Percentiles rank a stretch among this genome's conserved stretches.
phyloP scores from a whole-genome alignment of 2,888 invertebrate genomes.

The Carabus problematicus region DNA sequence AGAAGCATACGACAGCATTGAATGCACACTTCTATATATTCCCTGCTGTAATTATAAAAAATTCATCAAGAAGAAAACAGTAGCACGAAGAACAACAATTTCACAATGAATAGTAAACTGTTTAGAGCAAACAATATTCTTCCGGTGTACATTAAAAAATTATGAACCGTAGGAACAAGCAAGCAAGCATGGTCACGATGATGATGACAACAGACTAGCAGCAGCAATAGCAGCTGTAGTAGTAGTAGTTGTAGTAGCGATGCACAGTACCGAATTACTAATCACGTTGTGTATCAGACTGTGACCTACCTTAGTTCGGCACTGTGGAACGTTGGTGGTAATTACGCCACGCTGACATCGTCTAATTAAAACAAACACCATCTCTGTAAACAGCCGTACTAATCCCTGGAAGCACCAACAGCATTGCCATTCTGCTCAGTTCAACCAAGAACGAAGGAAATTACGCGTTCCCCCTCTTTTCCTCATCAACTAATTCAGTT shows the following conservation, averaged over 20 bases:
- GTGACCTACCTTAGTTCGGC: slow-evolving; percentile 12
- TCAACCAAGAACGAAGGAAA: slow-evolving; percentile 32
- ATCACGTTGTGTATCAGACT: slow-evolving; percentile 25
- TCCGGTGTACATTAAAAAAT: slow-evolving; percentile 38
- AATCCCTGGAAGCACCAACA: slow-evolving; percentile 3
- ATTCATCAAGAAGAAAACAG: slow-evolving; percentile 7
- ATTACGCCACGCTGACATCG: slow-evolving; percentile 36
- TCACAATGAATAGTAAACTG: slow-evolving; percentile 32
- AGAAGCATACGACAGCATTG: too few species aligned
- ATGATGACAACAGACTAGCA: too few species aligned
- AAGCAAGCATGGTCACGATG: not conserved
- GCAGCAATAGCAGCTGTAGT: too few species aligned
- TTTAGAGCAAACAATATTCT: slow-evolving; percentile 33
- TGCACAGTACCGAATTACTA: slow-evolving; percentile 26
- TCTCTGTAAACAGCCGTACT: slow-evolving; percentile 31
- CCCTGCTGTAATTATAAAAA: not conserved
- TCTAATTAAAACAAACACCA: slow-evolving; percentile 42
- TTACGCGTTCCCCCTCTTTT: slow-evolving; percentile 30
- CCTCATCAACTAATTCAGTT: slow-evolving; percentile 42
- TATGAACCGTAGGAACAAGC: slow-evolving; percentile 15
- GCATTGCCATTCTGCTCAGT: not conserved
- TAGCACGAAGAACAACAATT: not conserved
- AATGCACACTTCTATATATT: too few species aligned
- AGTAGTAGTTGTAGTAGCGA: too few species aligned
- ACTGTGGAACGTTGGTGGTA: slow-evolving; percentile 16